A percentile compares a stretch with the other conserved stretches of the same genome.
These are phyloP conservation scores for Diglossa cyanea DNA, from an alignment of 2,797 vertebrate species.

Conservation along the genomic window DNA sequence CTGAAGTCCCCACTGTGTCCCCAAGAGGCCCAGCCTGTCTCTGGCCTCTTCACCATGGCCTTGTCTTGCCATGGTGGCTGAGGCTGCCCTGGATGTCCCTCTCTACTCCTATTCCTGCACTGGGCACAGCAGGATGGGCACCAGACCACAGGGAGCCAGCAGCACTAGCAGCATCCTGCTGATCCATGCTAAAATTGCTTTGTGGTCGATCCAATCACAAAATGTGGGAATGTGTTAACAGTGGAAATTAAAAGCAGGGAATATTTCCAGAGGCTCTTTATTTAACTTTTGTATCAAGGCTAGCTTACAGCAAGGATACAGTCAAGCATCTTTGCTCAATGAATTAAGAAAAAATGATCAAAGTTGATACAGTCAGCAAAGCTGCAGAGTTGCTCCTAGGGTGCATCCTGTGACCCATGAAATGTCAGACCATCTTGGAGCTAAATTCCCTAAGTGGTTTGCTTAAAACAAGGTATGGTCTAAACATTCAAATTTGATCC, in stretches of 20 bases:
- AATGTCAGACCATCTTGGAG: background rate
- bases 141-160: background rate
- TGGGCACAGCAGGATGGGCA: background rate
- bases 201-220: background rate
- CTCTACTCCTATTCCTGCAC: background rate
- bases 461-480: background rate
- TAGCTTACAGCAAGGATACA: background rate
- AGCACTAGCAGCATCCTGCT: background rate
- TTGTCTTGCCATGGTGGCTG: background rate
- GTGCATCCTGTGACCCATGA: background rate
- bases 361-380: background rate
- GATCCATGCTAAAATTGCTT: background rate
- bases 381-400: background rate
- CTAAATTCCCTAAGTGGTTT: background rate
- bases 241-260: background rate
- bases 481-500: background rate
- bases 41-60: rapidly evolving
- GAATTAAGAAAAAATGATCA: background rate
- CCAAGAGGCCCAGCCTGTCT: background rate
- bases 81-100: background rate
- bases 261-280: background rate
- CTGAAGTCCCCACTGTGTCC: background rate
- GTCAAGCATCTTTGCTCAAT: rapidly evolving
- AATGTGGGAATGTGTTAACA: background rate
- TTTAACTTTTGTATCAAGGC: background rate